Evolutionary conservation across 2,888 invertebrate species (phyloP).

Genomic region (Caenorhabditis becei): DNA sequence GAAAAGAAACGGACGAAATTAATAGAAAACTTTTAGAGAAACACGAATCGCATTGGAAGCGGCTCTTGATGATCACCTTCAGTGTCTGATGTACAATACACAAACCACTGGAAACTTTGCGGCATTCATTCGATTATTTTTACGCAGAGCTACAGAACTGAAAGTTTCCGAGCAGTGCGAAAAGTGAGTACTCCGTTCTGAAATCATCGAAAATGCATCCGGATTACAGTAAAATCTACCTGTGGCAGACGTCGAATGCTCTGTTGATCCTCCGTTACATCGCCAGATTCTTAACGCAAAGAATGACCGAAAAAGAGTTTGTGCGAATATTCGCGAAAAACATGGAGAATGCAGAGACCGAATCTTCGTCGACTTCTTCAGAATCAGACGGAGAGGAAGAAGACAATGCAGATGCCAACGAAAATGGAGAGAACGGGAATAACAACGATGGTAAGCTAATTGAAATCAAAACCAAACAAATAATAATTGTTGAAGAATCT

Average conservation of each 20-base stretch:
- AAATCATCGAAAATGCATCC: neutral
- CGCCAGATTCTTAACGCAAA: constrained; percentile 92
- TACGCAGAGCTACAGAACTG: constrained; percentile 89
- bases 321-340: constrained; percentile 82
- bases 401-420: neutral
- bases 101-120: constrained; percentile 92
- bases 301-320: constrained; percentile 91
- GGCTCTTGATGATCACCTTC: constrained; percentile 87
- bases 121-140: constrained; percentile 90
- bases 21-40: constrained; percentile 55
- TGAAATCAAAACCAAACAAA: neutral
- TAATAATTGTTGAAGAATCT: constrained; percentile 37
- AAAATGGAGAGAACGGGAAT: neutral
- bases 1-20: neutral
- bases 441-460: constrained; percentile 20
- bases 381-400: constrained; percentile 43
- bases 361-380: constrained; percentile 23
- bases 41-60: constrained; percentile 86
- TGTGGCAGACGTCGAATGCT: constrained; percentile 96
- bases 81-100: constrained; percentile 88
- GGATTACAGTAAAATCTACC: constrained; percentile 87
- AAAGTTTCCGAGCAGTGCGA: constrained; percentile 91
- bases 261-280: constrained; percentile 90
- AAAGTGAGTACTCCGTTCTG: constrained; percentile 86
- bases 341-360: constrained; percentile 1